A percentile compares a stretch with the other conserved stretches of the same genome.
Conservation (phyloP, 1,140 invertebrate genomes). For the Drosophila tani region DNA sequence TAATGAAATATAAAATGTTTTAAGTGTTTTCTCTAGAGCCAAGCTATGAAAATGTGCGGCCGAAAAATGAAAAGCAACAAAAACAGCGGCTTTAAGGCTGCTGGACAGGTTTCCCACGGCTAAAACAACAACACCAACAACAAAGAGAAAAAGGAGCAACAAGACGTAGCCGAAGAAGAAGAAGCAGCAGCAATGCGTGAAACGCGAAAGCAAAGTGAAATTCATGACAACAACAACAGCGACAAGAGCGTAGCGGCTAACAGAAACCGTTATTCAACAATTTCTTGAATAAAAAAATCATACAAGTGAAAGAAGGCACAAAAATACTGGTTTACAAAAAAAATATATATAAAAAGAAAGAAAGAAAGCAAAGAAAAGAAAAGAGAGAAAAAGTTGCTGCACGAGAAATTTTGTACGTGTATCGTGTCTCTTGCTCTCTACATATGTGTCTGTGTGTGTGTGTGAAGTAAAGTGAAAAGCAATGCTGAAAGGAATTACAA, state of each 20-base stretch:
- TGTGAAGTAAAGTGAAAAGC: constrained; percentile 72
- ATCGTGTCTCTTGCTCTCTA: constrained; percentile 44
- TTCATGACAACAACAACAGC: constrained; percentile 64
- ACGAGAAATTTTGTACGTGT: constrained; percentile 74
- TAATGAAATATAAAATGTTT: constrained; percentile 33
- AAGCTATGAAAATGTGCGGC: constrained; percentile 43
- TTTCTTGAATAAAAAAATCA: constrained; percentile 70
- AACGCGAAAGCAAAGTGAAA: constrained; percentile 80
- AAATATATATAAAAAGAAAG: constrained; percentile 46
- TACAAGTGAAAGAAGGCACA: constrained; percentile 80
- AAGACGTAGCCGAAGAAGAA: constrained; percentile 31
- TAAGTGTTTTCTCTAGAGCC: constrained; percentile 32
- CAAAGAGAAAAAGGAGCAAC: constrained; percentile 31
- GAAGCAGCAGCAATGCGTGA: constrained; percentile 55
- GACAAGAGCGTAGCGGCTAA: constrained; percentile 45
- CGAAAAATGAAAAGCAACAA: constrained; percentile 51
- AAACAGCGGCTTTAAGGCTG: constrained; percentile 54
- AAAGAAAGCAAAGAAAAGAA: constrained; percentile 58
- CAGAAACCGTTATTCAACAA: constrained; percentile 80
- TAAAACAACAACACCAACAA: constrained; percentile 41
- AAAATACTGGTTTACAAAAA: constrained; percentile 77
- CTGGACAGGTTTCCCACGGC: constrained; percentile 63
- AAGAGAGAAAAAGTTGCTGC: constrained; percentile 71
- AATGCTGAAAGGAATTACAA: constrained; percentile 73
- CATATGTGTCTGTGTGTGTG: constrained; percentile 45